These are phyloP conservation scores for Coreoperca whiteheadi DNA, from an alignment of 2,113 vertebrate species.

Conservation along the genomic window DNA sequence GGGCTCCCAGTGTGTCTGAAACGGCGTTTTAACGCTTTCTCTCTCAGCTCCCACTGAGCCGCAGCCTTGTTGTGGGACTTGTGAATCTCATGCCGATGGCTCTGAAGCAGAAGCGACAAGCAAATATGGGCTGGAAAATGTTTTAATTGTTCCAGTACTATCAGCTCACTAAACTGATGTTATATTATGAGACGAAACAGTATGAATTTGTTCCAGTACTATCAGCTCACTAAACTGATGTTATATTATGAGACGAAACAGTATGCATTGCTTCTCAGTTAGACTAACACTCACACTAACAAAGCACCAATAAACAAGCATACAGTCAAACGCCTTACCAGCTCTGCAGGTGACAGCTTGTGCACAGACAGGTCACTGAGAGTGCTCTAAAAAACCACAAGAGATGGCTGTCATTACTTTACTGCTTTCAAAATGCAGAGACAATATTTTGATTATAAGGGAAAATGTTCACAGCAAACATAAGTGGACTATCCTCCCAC, in stretches of 20 bases:
- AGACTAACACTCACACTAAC: neutral
- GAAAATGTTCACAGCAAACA: neutral
- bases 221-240: neutral
- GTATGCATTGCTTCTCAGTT: too few relatives aligned
- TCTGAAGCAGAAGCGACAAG: slow-evolving; percentile 71
- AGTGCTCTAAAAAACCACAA: slow-evolving; percentile 85
- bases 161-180: neutral
- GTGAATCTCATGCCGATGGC: slow-evolving; percentile 90
- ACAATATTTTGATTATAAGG: neutral
- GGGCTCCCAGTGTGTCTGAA: slow-evolving; percentile 76
- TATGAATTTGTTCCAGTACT: neutral
- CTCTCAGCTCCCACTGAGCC: slow-evolving; percentile 91
- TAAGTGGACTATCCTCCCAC: neutral
- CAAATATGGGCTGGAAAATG: neutral
- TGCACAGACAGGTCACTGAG: slow-evolving; percentile 90
- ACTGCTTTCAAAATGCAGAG: neutral
- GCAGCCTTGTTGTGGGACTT: slow-evolving; percentile 90
- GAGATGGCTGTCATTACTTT: neutral
- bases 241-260: neutral
- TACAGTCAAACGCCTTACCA: slow-evolving; percentile 82
- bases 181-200: neutral
- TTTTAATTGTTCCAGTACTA: neutral
- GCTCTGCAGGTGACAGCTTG: slow-evolving; percentile 89
- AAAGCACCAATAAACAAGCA: neutral
- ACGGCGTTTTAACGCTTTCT: slow-evolving; percentile 85